These are phyloP conservation scores for Thecophora atra DNA, from an alignment of 2,888 invertebrate genomes.

Conservation along the genomic window DNA sequence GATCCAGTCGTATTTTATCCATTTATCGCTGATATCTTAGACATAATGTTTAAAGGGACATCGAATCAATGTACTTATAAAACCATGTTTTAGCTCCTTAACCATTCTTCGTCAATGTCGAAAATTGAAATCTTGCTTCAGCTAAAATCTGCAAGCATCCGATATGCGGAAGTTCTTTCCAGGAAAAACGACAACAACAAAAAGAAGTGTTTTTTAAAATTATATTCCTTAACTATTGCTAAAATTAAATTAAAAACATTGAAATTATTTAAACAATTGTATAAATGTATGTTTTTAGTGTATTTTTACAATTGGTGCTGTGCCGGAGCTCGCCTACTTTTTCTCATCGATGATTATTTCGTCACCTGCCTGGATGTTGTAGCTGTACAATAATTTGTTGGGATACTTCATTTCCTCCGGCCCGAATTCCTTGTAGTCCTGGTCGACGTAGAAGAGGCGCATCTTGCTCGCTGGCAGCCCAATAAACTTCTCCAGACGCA, in stretches of 20 bases:
- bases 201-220: not conserved
- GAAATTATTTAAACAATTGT: not conserved
- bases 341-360: constrained; percentile 90
- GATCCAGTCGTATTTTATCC: no score
- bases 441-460: constrained; percentile 89
- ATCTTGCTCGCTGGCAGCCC: constrained; percentile 85
- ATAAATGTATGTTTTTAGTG: constrained; percentile 2
- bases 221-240: constrained; percentile 14
- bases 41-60: no score
- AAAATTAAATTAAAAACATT: constrained; percentile 11
- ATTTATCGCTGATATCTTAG: no score
- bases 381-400: constrained; percentile 88
- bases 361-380: constrained; percentile 89
- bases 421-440: constrained; percentile 77
- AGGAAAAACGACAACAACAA: no score
- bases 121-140: no score
- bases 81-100: no score
- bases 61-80: no score
- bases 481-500: constrained; percentile 80
- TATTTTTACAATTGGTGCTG: constrained; percentile 3
- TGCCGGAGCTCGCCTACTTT: constrained; percentile 50
- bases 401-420: constrained; percentile 91
- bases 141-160: no score
- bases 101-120: no score
- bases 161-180: no score